Evolutionary conservation across 2,797 vertebrate species (phyloP), one percentile per base, ranked within the genome.

Genomic region (Cheirogaleus major): DNA sequence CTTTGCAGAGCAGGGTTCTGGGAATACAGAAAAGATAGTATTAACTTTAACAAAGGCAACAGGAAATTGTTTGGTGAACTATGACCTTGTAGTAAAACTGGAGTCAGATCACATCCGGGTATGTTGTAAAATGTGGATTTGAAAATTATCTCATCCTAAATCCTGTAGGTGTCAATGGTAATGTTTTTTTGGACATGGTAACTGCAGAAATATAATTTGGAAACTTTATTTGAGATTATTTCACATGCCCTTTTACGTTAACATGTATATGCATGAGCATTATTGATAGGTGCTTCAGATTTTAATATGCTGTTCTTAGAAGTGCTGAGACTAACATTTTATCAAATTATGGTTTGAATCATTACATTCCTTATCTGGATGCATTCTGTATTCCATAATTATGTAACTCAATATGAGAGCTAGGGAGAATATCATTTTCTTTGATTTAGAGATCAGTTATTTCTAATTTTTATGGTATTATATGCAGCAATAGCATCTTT

Each of bases 11-110:
- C 72, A 92, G 69, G 8, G 20, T 35, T 20, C 61, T 69, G 55
- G 52, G 32, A 91, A 30, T n/a, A 81, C 20, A 63, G 20, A 92
- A 97, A 95, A 63, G 48, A 15, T 80, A 86, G 65, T 86, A 48
- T 94, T 73, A 93, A 84, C 38, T 93, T 63, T 61, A 70, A 89
- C 94, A 91, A 82, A 83, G 32, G 41, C 75, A 87, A 92, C 67
- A 97, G 93, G 95, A 97, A 97, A 96, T 92, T 55, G 48, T 94
- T 67, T 45, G 7, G 25, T 63, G 69, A 96, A 91, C 89, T 95
- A 43, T 84, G 76, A 96, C 61, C 92, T 45, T 89, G 15, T 41
- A 83, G 48, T 89, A 80, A 97, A 95, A 86, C 38, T 22, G 7
- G 67, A 30, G 35, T 38, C 57, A 86, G 43, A 79, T 85, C 35